These are phyloP conservation scores for Lophius piscatorius DNA, from an alignment of 2,113 vertebrate species.

Conservation along the genomic window DNA sequence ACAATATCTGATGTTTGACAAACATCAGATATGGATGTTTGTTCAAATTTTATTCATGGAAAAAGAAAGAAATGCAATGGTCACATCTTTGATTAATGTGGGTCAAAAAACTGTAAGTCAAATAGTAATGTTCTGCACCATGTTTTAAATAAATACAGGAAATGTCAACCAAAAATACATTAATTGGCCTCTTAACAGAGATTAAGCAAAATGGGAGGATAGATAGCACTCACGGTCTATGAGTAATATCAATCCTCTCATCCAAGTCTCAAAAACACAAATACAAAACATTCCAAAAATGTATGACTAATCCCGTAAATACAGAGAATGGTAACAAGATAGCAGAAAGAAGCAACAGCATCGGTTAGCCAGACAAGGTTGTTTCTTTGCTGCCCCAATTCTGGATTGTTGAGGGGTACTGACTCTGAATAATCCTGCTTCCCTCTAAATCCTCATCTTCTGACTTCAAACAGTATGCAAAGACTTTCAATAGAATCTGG, in stretches of 20 bases:
- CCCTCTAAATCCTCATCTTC: conserved; percentile 74
- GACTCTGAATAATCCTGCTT: conserved; percentile 77
- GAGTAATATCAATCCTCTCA: conserved; percentile 9
- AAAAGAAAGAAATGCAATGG: conserved; percentile 26
- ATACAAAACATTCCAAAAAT: background rate
- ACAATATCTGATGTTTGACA: conserved; percentile 32
- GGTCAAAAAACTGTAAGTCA: no score
- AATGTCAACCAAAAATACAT: no score
- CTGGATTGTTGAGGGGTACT: conserved; percentile 68
- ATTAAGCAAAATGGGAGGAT: no score
- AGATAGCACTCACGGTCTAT: no score
- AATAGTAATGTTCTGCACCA: no score
- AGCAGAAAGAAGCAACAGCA: conserved; percentile 15
- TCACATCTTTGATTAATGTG: no score
- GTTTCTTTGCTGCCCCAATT: conserved; percentile 51
- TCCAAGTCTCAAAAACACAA: conserved; percentile 5
- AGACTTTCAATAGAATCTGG: conserved; percentile 74
- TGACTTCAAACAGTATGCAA: conserved; percentile 74
- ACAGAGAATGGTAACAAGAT: conserved; percentile 10
- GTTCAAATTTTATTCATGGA: conserved; percentile 42
- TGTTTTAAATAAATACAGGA: no score
- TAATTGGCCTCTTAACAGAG: no score
- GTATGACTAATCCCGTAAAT: conserved; percentile 2
- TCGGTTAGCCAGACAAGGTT: conserved; percentile 28
- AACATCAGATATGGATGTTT: conserved; percentile 29